Conservation (phyloP, 1,140 invertebrate species). For the Galleria mellonella region DNA sequence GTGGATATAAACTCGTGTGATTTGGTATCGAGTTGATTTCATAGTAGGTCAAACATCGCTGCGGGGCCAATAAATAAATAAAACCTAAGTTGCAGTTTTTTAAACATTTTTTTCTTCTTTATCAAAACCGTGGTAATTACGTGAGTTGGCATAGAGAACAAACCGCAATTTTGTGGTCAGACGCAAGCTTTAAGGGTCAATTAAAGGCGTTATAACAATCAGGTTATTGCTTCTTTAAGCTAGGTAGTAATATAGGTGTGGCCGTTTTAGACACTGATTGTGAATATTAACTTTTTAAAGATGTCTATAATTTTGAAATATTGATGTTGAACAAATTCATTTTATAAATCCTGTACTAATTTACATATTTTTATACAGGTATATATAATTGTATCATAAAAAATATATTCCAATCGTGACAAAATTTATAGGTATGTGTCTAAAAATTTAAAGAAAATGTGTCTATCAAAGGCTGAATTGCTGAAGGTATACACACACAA, state of each 20-base stretch:
- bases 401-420: too few species aligned
- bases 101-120: slow-evolving; percentile 41
- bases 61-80: slow-evolving; percentile 63
- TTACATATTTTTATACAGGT: too few species aligned
- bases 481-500: too few species aligned
- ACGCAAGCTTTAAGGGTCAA: slow-evolving; percentile 60
- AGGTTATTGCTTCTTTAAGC: slow-evolving; percentile 40
- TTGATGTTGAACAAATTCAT: too few species aligned
- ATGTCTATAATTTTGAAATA: too few species aligned
- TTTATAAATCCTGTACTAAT: too few species aligned
- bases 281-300: too few species aligned
- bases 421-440: too few species aligned
- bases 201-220: slow-evolving; percentile 68
- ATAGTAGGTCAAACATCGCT: slow-evolving; percentile 21
- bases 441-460: too few species aligned
- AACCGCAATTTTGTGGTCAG: slow-evolving; percentile 62
- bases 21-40: slow-evolving; percentile 16
- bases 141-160: slow-evolving; percentile 62
- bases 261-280: slow-evolving; percentile 42
- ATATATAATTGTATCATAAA: too few species aligned
- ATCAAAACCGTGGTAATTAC: slow-evolving; percentile 53
- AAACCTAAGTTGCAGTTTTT: slow-evolving; percentile 55
- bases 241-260: slow-evolving; percentile 25
- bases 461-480: too few species aligned
- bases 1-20: neutral